Percentiles rank a stretch among this genome's conserved stretches.
These are phyloP conservation scores for Coecobrya sp. DNA, from an alignment of 2,888 invertebrate species.

Conservation along the genomic window DNA sequence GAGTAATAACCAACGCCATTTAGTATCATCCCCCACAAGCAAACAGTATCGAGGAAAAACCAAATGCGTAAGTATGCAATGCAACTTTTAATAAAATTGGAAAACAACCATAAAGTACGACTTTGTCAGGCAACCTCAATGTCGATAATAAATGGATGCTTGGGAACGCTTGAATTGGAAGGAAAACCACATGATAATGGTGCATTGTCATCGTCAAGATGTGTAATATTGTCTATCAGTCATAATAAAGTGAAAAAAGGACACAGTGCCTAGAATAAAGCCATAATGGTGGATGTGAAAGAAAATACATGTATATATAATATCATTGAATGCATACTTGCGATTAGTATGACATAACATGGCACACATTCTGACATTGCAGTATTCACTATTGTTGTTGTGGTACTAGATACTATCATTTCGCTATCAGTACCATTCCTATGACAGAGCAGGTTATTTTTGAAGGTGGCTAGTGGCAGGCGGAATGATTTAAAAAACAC, in stretches of 20 bases:
- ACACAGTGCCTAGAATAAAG: too few species aligned
- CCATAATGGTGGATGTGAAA: too few species aligned
- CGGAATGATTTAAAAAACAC: conserved; percentile 8
- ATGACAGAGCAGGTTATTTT: conserved; percentile 65
- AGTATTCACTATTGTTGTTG: neutral
- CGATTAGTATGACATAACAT: neutral
- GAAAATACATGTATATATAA: too few species aligned
- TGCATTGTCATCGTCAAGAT: conserved; percentile 68
- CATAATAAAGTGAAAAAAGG: conserved; percentile 55
- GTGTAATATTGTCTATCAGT: conserved; percentile 69
- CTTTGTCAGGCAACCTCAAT: neutral
- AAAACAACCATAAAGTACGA: conserved; percentile 60
- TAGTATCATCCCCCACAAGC: conserved; percentile 61
- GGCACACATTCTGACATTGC: conserved; percentile 64
- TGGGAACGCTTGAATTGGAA: neutral
- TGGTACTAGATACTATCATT: conserved; percentile 26
- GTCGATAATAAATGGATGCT: conserved; percentile 22
- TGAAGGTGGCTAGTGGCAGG: conserved; percentile 28
- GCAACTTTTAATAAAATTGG: conserved; percentile 34
- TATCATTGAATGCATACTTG: neutral
- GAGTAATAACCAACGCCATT: conserved; percentile 64
- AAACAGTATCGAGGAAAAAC: conserved; percentile 3
- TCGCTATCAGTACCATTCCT: conserved; percentile 63
- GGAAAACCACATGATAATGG: conserved; percentile 49
- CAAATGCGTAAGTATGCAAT: too few species aligned